Evolutionary conservation across 1,140 invertebrate species (phyloP).

Genomic region (Pantala flavescens): DNA sequence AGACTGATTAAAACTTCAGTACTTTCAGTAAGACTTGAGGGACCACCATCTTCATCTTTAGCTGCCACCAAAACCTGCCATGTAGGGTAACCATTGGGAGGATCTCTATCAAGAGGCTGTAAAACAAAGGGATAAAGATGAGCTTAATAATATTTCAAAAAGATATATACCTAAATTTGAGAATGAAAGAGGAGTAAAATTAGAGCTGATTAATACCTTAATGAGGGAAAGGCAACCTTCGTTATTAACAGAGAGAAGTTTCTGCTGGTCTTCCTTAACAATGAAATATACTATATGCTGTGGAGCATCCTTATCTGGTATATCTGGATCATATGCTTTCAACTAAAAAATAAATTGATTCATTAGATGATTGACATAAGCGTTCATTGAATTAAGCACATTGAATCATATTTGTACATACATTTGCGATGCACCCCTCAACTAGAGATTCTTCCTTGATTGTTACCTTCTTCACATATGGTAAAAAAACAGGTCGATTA

Average conservation of each 20-base stretch:
- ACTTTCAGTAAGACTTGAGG: slow-evolving; percentile 45
- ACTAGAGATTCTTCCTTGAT: slow-evolving; percentile 57
- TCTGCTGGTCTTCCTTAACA: slow-evolving; percentile 52
- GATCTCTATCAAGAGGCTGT: slow-evolving; percentile 70
- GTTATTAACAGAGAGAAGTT: slow-evolving; percentile 57
- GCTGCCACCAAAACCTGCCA: slow-evolving; percentile 79
- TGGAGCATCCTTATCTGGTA: slow-evolving; percentile 54
- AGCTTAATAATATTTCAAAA: background rate
- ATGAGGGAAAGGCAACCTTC: slow-evolving; percentile 62
- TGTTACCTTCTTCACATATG: slow-evolving; percentile 50
- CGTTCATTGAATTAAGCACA: background rate
- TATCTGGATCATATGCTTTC: slow-evolving; percentile 76
- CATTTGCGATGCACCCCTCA: slow-evolving; percentile 50
- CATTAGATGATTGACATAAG: background rate
- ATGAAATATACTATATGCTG: slow-evolving; percentile 69
- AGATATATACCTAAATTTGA: background rate
- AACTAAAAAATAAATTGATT: slow-evolving; percentile 34
- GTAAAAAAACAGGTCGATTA: slow-evolving; percentile 63
- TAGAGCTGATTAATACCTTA: slow-evolving; percentile 35
- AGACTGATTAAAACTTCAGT: slow-evolving; percentile 64
- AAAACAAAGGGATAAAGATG: slow-evolving; percentile 22
- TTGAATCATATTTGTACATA: slow-evolving; percentile 24
- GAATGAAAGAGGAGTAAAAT: background rate
- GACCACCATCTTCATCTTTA: slow-evolving; percentile 61
- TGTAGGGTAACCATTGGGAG: slow-evolving; percentile 64